These are phyloP conservation scores for Eurosta solidaginis DNA, from an alignment of 1,140 invertebrate genomes.

Conservation along the genomic window DNA sequence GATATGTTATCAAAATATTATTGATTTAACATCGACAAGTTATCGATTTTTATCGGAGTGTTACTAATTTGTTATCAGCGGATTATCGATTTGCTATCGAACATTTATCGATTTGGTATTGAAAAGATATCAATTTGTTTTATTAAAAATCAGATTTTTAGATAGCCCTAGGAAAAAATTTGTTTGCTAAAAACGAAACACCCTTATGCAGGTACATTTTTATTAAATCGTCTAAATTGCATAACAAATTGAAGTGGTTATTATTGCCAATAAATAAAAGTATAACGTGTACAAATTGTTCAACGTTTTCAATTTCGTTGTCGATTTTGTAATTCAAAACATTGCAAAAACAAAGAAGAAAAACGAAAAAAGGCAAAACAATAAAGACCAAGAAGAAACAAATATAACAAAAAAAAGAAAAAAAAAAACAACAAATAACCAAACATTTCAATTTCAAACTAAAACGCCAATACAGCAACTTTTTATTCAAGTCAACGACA, in stretches of 20 bases:
- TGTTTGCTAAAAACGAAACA: no score
- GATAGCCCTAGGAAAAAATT: no score
- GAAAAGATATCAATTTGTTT: no score
- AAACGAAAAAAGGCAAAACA: background rate
- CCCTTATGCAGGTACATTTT: no score
- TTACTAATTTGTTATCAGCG: no score
- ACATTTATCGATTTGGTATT: no score
- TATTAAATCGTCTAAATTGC: background rate
- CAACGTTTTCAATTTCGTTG: background rate
- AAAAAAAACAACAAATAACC: background rate
- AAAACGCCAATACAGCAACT: background rate
- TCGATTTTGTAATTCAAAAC: background rate
- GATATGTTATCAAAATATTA: no score
- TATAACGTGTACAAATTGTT: conserved; percentile 1
- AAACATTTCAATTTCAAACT: background rate
- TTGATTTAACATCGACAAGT: no score
- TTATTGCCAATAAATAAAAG: conserved; percentile 17
- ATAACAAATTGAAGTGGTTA: conserved; percentile 19
- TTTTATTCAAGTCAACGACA: background rate
- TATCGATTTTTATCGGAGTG: no score
- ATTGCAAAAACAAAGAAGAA: background rate
- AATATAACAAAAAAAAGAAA: background rate
- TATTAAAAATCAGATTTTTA: no score
- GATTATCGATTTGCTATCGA: no score
- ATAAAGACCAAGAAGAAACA: background rate